These are phyloP conservation scores for Lepidochitona cinerea DNA, from an alignment of 2,888 invertebrate species.

Conservation along the genomic window DNA sequence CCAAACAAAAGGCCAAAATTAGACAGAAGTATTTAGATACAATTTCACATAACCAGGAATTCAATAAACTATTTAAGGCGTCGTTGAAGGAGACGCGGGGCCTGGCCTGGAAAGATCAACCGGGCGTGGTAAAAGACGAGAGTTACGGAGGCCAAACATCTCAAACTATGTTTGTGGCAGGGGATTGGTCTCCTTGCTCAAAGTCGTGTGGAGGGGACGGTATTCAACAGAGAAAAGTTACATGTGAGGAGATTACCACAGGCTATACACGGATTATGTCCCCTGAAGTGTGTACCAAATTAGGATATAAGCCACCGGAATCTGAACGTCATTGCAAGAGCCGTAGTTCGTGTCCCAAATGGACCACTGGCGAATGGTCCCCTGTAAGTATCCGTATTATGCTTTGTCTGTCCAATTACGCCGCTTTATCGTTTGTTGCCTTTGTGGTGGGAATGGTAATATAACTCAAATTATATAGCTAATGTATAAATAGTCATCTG, in stretches of 20 bases:
- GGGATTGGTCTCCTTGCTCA: constrained; percentile 1
- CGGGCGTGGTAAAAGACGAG: background rate
- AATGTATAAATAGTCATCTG: no score
- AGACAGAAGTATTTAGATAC: constrained; percentile 2
- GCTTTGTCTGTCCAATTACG: no score
- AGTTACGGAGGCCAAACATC: background rate
- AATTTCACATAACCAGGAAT: background rate
- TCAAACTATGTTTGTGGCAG: constrained; percentile 5
- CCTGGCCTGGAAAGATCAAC: background rate
- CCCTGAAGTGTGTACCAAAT: background rate
- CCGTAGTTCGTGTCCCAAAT: background rate
- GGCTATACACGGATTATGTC: background rate
- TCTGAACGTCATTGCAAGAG: background rate
- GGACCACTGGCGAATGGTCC: constrained; percentile 6
- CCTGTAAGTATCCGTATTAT: constrained; percentile 13
- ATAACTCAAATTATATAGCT: no score
- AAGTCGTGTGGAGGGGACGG: constrained; percentile 2
- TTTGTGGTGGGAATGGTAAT: no score
- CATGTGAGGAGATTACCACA: constrained; percentile 2
- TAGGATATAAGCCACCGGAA: background rate
- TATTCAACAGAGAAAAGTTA: background rate
- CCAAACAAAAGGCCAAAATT: background rate
- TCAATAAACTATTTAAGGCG: background rate
- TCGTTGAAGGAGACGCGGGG: background rate
- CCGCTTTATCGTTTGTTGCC: no score